Percentiles rank a stretch among this genome's conserved stretches.
These are phyloP conservation scores for Elgaria multicarinata DNA, from an alignment of 2,113 vertebrate genomes.

Conservation along the genomic window DNA sequence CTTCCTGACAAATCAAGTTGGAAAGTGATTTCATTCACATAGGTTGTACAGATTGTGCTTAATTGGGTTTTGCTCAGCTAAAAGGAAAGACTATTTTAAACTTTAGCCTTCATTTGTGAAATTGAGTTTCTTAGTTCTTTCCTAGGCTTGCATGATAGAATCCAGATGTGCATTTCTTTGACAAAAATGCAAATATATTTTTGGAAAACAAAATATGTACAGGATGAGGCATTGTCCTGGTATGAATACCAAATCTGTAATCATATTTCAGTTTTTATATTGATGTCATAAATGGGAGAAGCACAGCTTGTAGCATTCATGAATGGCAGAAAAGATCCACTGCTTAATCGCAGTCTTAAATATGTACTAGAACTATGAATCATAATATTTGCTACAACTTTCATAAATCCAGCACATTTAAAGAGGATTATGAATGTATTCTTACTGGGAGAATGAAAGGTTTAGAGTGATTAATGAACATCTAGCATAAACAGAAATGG, in stretches of 20 bases:
- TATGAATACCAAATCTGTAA: constrained; percentile 18
- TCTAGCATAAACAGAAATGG: constrained; percentile 29
- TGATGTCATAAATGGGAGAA: constrained; percentile 16
- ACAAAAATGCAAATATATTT: constrained; percentile 14
- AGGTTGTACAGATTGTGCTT: constrained; percentile 38
- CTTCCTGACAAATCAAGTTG: constrained; percentile 57
- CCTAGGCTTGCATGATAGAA: background rate
- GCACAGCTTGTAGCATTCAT: background rate
- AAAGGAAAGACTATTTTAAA: constrained; percentile 43
- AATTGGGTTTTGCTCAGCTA: constrained; percentile 56
- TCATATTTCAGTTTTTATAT: constrained; percentile 20
- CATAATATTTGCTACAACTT: constrained; percentile 13
- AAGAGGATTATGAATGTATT: constrained; percentile 33
- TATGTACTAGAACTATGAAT: constrained; percentile 12
- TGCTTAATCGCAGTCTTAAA: constrained; percentile 31
- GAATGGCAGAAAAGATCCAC: background rate
- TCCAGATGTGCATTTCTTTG: constrained; percentile 27
- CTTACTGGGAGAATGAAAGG: constrained; percentile 39
- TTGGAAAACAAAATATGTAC: constrained; percentile 12
- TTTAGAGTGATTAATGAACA: constrained; percentile 22
- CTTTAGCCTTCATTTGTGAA: background rate
- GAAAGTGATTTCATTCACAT: constrained; percentile 52
- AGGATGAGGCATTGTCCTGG: constrained; percentile 18
- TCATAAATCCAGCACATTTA: constrained; percentile 37
- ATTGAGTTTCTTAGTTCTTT: constrained; percentile 20